phyloP scores from a whole-genome alignment of 2,113 vertebrate genomes.

The Microcebus tavaratra region DNA sequence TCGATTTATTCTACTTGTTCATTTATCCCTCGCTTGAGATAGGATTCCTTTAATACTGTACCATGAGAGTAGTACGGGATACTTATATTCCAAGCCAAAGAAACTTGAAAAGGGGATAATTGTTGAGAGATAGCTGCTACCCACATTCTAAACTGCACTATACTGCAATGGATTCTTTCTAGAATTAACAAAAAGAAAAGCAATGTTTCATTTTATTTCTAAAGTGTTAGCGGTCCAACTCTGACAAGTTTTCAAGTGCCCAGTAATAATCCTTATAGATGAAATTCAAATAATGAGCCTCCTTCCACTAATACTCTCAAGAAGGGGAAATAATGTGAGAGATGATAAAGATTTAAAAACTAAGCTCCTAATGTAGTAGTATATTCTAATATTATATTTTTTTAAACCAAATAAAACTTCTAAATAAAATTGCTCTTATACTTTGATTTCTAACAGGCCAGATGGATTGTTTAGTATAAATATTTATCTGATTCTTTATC shows the following conservation, averaged over 20 bases:
- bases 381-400: background rate
- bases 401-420: background rate
- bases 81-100: slow-evolving; percentile 19
- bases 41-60: background rate
- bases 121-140: slow-evolving; percentile 32
- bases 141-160: background rate
- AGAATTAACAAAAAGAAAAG: slow-evolving; percentile 3
- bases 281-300: slow-evolving; percentile 31
- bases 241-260: slow-evolving; percentile 22
- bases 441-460: background rate
- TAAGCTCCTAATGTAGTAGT: background rate
- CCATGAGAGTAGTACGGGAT: background rate
- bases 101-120: background rate
- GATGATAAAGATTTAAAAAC: background rate
- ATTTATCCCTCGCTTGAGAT: background rate
- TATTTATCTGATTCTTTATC: background rate
- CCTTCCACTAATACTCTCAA: slow-evolving; percentile 53
- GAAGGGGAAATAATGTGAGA: background rate
- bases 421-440: background rate
- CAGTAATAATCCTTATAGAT: slow-evolving; percentile 18
- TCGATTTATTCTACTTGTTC: slow-evolving; percentile 45
- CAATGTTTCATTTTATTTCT: slow-evolving; percentile 34
- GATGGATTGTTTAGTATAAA: background rate
- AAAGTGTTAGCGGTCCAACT: background rate
- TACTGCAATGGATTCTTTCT: background rate